Evolutionary conservation across 2,888 invertebrate genomes (phyloP).

Genomic region (Hololepta plana): DNA sequence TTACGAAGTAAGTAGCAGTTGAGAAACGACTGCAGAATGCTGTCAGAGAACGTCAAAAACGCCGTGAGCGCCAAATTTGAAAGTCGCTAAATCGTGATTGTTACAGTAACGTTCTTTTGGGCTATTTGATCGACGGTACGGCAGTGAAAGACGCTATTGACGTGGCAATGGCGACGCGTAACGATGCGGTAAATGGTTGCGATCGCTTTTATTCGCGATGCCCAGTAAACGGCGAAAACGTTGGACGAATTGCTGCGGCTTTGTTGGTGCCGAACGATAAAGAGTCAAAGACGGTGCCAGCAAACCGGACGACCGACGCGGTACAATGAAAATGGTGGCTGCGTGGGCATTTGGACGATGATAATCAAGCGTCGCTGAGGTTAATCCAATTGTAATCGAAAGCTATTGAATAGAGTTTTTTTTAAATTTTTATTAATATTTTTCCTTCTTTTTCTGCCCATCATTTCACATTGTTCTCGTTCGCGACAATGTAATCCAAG

Average conservation of each 20-base stretch:
- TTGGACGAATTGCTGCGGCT: slow-evolving; percentile 14
- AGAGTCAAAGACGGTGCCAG: background rate
- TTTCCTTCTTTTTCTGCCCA: too few species aligned
- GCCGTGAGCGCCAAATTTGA: slow-evolving; percentile 3
- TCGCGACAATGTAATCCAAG: too few species aligned
- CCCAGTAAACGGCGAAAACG: slow-evolving; percentile 46
- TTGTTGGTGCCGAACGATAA: background rate
- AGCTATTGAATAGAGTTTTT: too few species aligned
- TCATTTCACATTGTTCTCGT: too few species aligned
- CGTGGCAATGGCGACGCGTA: slow-evolving; percentile 40
- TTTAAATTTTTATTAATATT: too few species aligned
- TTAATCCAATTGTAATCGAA: too few species aligned
- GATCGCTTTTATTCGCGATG: slow-evolving; percentile 42
- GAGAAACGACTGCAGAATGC: background rate
- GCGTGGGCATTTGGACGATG: too few species aligned
- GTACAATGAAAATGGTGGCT: too few species aligned
- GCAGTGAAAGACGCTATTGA: slow-evolving; percentile 51
- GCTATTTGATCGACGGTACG: slow-evolving; percentile 52
- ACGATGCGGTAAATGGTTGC: slow-evolving; percentile 39
- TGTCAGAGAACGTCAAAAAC: background rate
- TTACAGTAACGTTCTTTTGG: slow-evolving; percentile 47
- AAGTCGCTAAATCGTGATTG: slow-evolving; percentile 7
- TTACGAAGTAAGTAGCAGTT: slow-evolving; percentile 37
- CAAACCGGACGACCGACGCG: too few species aligned
- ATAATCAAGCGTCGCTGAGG: too few species aligned